phyloP scores from a whole-genome alignment of 2,888 invertebrate genomes.

The Ptychoptera contaminata region DNA sequence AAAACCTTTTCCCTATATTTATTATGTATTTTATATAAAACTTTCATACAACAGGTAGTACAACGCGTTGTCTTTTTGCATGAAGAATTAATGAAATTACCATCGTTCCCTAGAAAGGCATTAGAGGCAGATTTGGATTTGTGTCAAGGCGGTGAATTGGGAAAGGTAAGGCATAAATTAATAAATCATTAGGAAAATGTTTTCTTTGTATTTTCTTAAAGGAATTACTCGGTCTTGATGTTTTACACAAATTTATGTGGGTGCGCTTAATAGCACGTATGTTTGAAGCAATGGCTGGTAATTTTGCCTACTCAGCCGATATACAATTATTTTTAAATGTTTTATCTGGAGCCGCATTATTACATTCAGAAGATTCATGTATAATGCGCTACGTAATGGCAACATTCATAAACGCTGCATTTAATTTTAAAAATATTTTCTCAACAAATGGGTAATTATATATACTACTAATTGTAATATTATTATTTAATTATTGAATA shows the following conservation, averaged over 20 bases:
- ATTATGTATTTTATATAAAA: background rate
- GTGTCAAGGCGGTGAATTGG: conserved; percentile 77
- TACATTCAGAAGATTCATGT: conserved; percentile 94
- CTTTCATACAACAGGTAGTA: conserved; percentile 61
- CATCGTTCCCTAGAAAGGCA: conserved; percentile 95
- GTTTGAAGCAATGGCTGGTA: conserved; percentile 97
- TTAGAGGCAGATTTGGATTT: conserved; percentile 90
- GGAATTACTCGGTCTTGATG: conserved; percentile 83
- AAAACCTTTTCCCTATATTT: background rate
- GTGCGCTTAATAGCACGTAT: conserved; percentile 87
- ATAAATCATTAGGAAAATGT: too few species aligned
- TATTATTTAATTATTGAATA: background rate
- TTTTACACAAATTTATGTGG: conserved; percentile 98
- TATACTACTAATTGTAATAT: conserved; percentile 6
- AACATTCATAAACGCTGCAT: conserved; percentile 92
- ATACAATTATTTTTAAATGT: conserved; percentile 96
- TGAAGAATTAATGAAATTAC: conserved; percentile 96
- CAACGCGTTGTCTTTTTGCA: conserved; percentile 96
- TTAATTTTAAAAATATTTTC: conserved; percentile 97
- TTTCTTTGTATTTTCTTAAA: conserved; percentile 20
- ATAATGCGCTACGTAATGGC: conserved; percentile 92
- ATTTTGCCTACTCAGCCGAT: conserved; percentile 92
- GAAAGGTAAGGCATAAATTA: too few species aligned
- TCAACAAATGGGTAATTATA: conserved; percentile 73
- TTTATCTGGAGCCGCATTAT: conserved; percentile 85